Base-by-base conservation (phyloP, 2,797 vertebrate species). In the Rhincodon typus region DNA sequence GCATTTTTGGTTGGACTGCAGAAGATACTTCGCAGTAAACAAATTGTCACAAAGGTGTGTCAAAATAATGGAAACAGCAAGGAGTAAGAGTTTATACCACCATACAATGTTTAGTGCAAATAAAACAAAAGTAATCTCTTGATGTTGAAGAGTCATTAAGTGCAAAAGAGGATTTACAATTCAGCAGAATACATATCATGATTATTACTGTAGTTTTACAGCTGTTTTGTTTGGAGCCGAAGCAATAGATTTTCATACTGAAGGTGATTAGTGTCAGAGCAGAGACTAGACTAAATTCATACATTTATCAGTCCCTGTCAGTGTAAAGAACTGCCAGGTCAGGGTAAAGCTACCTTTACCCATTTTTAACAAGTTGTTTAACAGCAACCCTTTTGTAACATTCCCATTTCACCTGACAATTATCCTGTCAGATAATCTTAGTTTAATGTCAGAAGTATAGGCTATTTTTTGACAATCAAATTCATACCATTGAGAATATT, bases 251-350 rank as follows among this genome's bases (percentile, higher is more conserved):
- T 62, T 90, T 90, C 87, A 57, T 62, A 30, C 87, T 62, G 17
- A 90, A 34, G 30, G 87, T 90, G 30, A 57, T 62, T 90, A 90
- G 87, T n/a, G 87, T 90, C 27, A 90, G 53, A 90, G 53, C 87
- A 57, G 82, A 46, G 82, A 90, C 62, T 30, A 90, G 53, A 90
- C 57, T 90, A 25, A 90, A 90, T 57, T 90, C 62, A 53, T 34
- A 62, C 53, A 17, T 90, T 62, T 62, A 57, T 7, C 50, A 90
- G 34, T 90, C 53, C 30, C 4, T 90, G 50, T 88, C 86, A 57
- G 25, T 30, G 30, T 90, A n/a, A 84, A 90, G 87, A 62, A 90
- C 53, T 90, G 87, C 13, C 50, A 62, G 87, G 30, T 90, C 53
- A 90, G 87, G 86, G 12, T 62, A 34, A 62, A 90, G 87, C 13